Evolutionary conservation across 2,113 vertebrate species (phyloP).

Genomic region (Myxocyprinus asiaticus): DNA sequence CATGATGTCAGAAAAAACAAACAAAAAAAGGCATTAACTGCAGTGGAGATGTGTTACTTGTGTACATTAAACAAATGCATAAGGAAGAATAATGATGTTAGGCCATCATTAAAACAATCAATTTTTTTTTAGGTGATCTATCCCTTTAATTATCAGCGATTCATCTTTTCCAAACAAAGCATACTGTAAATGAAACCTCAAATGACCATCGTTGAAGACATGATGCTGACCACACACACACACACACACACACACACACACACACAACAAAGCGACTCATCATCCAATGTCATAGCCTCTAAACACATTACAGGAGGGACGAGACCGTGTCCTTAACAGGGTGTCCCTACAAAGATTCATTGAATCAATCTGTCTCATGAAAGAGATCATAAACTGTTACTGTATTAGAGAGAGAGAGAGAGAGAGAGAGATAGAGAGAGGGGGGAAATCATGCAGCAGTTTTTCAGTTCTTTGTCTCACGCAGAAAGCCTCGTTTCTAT

Average conservation of each 20-base stretch:
- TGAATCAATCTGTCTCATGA: not conserved
- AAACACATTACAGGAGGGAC: constrained; percentile 27
- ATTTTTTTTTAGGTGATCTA: no score
- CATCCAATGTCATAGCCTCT: not conserved
- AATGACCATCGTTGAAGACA: no score
- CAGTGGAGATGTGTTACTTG: constrained; percentile 22
- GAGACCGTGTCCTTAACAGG: not conserved
- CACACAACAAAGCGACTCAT: no score
- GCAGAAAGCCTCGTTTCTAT: constrained; percentile 40
- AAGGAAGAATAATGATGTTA: no score
- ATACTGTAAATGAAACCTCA: no score
- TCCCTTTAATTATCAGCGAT: no score
- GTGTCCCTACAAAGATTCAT: not conserved
- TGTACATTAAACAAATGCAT: not conserved
- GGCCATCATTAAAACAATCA: no score
- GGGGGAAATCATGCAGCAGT: constrained; percentile 27
- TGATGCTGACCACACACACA: no score
- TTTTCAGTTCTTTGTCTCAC: constrained; percentile 32
- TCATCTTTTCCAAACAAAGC: no score
- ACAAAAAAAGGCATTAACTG: constrained; percentile 18
- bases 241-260: no score
- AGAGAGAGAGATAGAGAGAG: no score
- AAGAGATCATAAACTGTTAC: constrained; percentile 31
- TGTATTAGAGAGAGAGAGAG: constrained; percentile 11
- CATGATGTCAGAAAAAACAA: not conserved